Conservation (phyloP, 2,113 vertebrate genomes). For the Zapornia atra region DNA sequence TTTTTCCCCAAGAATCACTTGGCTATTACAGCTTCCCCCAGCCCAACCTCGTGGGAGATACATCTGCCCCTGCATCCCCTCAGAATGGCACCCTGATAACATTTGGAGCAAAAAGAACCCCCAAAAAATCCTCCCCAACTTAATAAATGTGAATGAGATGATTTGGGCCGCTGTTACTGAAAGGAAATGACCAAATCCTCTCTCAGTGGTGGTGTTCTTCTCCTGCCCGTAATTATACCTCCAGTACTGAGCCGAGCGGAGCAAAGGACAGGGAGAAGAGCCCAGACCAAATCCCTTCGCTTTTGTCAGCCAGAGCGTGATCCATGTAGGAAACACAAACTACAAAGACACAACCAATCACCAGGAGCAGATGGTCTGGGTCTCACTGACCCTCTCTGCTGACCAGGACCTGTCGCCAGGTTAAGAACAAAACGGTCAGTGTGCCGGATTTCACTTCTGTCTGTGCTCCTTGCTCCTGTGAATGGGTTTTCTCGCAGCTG, state of each 20-base stretch:
- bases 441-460: background rate
- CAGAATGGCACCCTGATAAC: background rate
- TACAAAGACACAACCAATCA: background rate
- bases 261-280: background rate
- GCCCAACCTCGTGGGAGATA: background rate
- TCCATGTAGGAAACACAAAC: background rate
- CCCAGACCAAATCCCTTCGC: background rate
- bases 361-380: background rate
- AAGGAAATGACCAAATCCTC: background rate
- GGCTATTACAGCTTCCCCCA: background rate
- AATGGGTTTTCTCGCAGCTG: background rate
- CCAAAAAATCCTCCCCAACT: accelerated
- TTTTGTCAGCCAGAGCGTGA: background rate
- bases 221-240: background rate
- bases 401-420: background rate
- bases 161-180: background rate
- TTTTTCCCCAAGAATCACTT: background rate
- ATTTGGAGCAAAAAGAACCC: background rate
- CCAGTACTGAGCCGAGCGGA: background rate
- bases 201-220: background rate
- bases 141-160: background rate
- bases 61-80: background rate
- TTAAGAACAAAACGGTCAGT: background rate
- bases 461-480: background rate
- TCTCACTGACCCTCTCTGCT: background rate